Evolutionary conservation across 2,888 invertebrate species (phyloP).

Genomic region (Nephrotoma flavescens): DNA sequence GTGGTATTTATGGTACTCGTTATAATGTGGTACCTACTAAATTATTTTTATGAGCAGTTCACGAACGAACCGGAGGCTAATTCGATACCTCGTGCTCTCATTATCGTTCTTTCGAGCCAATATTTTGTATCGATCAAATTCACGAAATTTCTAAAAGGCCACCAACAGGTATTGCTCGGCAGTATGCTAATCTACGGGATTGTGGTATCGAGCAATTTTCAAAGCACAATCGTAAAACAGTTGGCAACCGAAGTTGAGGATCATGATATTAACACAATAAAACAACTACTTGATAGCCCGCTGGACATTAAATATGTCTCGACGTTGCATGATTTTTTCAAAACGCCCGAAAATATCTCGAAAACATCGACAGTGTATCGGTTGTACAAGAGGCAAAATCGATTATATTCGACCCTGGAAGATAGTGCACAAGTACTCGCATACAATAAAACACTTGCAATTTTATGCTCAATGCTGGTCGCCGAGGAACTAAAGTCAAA

Average conservation of each 20-base stretch:
- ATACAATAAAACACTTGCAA: neutral
- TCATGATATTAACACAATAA: neutral
- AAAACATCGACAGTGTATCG: neutral
- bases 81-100: neutral
- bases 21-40: neutral
- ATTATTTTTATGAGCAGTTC: neutral
- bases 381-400: neutral
- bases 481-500: neutral
- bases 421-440: neutral
- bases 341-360: neutral
- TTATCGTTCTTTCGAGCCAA: neutral
- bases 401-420: neutral
- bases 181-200: neutral
- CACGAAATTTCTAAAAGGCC: neutral
- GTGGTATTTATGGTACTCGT: neutral
- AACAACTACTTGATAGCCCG: neutral
- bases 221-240: neutral
- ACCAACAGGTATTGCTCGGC: neutral
- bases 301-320: neutral
- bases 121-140: slow-evolving; percentile 1
- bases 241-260: neutral
- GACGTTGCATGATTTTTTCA: neutral
- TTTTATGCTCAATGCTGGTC: neutral
- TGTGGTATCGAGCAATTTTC: neutral
- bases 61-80: neutral